Evolutionary conservation across 2,797 vertebrate species (phyloP), one percentile per base, ranked within the genome.

Genomic region (Petrocephalus sullivani): DNA sequence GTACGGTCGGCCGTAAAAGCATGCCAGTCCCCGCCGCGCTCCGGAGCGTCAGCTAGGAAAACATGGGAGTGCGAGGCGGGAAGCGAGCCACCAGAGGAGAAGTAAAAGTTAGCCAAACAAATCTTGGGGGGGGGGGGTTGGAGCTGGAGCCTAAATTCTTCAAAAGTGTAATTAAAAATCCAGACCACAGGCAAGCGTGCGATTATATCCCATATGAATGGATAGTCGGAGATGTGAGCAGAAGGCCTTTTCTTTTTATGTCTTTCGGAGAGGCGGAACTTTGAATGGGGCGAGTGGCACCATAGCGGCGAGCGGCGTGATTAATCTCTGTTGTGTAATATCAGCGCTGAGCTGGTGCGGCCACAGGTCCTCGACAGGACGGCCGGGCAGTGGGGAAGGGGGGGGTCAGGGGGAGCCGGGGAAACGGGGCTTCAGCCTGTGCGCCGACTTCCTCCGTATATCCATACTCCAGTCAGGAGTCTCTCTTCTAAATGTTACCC

Each of bases 1-100:
- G 96, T 90, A 96, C 96, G 2, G 96, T 96, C 92, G 97, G 97
- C 94, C 96, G 95, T 92, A 98, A 96, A 95, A 97, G 96, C 97
- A 97, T 98, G 96, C 97, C 97, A 95, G 89, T 92, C 92, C 10
- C 93, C 71, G 91, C 91, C 86, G 83, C 53, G 71, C 87, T 67
- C 9, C 87, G 21, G 82, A 89, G 86, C 88, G 16, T 46, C 49
- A 86, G 51, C 61, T 53, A 37, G 53, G 83, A 86, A 86, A 75
- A 85, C 60, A 54, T 56, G 82, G 60, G 28, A 21, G 19, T 9
- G 28, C 4, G 19, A 41, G 33, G 28, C n/a, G 54, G 19, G 54
- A 75, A 28, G 51, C 51, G 5, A 56, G 37, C 3, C 23, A 49
- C 51, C 51, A 84, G 84, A 84, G 9, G 78, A 89, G 88, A 87